These are phyloP conservation scores for Bilobella aurantiaca DNA, from an alignment of 1,140 invertebrate genomes.

Conservation along the genomic window DNA sequence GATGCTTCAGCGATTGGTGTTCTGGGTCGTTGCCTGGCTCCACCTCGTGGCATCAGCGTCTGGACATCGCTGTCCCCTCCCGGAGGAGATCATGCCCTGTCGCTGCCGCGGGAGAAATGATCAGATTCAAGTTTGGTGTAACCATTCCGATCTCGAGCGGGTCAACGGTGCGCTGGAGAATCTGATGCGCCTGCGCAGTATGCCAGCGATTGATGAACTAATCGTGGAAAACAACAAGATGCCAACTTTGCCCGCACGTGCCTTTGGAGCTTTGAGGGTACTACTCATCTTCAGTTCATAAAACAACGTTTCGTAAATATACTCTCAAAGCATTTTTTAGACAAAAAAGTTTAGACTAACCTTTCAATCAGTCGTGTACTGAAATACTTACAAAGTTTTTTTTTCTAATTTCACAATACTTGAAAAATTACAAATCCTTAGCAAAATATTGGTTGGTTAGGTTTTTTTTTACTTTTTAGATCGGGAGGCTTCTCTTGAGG, in stretches of 20 bases:
- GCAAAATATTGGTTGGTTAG: no score
- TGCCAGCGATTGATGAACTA: conserved; percentile 56
- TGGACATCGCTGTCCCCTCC: conserved; percentile 47
- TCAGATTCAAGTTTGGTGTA: conserved; percentile 66
- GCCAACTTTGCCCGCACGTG: conserved; percentile 63
- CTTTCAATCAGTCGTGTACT: no score
- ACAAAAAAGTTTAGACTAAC: no score
- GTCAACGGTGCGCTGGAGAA: conserved; percentile 57
- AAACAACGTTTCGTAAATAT: not conserved
- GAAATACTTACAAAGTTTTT: no score
- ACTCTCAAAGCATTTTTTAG: not conserved
- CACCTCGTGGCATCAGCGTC: not conserved
- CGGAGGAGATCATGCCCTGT: conserved; percentile 55
- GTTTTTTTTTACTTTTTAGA: conserved; percentile 11
- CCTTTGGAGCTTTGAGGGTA: conserved; percentile 61
- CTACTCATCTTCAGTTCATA: conserved; percentile 14
- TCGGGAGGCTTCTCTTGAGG: conserved; percentile 58
- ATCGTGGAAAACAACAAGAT: conserved; percentile 76
- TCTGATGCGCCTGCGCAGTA: conserved; percentile 48
- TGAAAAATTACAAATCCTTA: no score
- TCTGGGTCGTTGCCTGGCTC: not conserved
- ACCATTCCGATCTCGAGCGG: conserved; percentile 68
- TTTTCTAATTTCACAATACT: no score
- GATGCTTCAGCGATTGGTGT: not conserved
- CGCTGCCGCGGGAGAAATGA: conserved; percentile 53